Evolutionary conservation across 2,113 vertebrate species (phyloP).

Genomic region (Apodemus speciosus): DNA sequence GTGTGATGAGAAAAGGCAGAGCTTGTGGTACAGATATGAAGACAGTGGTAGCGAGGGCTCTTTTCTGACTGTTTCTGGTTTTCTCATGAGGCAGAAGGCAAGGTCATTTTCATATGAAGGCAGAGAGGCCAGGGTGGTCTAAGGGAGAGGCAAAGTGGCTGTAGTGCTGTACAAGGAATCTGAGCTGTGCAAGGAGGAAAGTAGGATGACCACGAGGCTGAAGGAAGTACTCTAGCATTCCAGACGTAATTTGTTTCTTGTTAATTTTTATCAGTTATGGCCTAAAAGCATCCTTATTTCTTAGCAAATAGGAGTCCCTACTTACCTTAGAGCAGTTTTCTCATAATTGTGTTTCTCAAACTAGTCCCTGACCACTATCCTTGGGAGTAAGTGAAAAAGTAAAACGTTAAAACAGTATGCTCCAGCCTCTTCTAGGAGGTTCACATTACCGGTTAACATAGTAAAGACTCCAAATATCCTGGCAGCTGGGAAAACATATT

Average conservation of each 20-base stretch:
- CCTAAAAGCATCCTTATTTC: background rate
- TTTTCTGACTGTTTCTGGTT: background rate
- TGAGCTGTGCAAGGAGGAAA: conserved; percentile 17
- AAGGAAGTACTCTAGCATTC: background rate
- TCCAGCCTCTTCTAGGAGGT: background rate
- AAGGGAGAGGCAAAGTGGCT: background rate
- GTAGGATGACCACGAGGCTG: background rate
- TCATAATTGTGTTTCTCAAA: conserved; percentile 40
- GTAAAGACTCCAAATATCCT: conserved; percentile 38
- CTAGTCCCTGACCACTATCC: conserved; percentile 4
- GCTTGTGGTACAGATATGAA: background rate
- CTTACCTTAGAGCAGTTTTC: background rate
- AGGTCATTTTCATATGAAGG: background rate
- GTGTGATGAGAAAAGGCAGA: background rate
- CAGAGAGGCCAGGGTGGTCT: background rate
- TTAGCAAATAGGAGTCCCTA: conserved; percentile 22
- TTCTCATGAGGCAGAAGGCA: conserved; percentile 35
- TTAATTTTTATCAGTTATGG: background rate
- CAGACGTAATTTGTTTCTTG: conserved; percentile 17
- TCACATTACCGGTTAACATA: background rate
- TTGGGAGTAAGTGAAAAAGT: background rate
- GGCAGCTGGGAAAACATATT: conserved; percentile 17
- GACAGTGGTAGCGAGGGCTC: background rate
- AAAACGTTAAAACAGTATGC: background rate
- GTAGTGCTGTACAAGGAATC: background rate